Percentiles rank a stretch among this genome's conserved stretches.
Evolutionary conservation across 2,888 invertebrate species (phyloP).

Genomic region (Campoplex capitator): DNA sequence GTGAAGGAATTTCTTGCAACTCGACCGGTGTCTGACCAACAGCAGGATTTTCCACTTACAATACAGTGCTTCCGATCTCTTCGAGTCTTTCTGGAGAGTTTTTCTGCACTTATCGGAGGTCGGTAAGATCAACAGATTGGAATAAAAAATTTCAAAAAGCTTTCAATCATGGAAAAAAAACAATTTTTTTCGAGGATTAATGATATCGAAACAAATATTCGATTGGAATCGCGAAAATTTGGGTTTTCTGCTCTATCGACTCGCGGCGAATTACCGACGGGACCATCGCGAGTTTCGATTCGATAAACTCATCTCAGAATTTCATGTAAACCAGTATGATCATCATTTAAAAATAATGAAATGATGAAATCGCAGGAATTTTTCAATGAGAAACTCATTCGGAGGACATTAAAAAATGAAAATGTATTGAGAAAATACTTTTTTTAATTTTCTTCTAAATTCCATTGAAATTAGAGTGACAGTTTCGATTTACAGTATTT

Average conservation of each 20-base stretch:
- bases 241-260: constrained; percentile 53
- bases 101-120: constrained; percentile 23
- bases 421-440: background rate
- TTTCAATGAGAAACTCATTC: background rate
- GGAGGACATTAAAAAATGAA: background rate
- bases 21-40: constrained; percentile 27
- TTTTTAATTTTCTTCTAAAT: background rate
- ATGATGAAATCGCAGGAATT: background rate
- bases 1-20: background rate
- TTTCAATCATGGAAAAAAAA: constrained; percentile 7
- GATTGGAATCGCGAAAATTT: background rate
- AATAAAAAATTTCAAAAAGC: background rate
- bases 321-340: background rate
- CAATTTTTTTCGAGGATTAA: background rate
- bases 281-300: background rate
- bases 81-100: background rate
- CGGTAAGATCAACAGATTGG: constrained; percentile 5
- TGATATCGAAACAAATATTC: background rate
- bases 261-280: constrained; percentile 49
- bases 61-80: background rate
- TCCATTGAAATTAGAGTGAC: background rate
- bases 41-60: constrained; percentile 23
- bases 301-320: background rate
- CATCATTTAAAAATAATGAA: background rate
- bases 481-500: background rate